phyloP scores from a whole-genome alignment of 2,888 invertebrate species.

The Dorcus parallelipipedus region DNA sequence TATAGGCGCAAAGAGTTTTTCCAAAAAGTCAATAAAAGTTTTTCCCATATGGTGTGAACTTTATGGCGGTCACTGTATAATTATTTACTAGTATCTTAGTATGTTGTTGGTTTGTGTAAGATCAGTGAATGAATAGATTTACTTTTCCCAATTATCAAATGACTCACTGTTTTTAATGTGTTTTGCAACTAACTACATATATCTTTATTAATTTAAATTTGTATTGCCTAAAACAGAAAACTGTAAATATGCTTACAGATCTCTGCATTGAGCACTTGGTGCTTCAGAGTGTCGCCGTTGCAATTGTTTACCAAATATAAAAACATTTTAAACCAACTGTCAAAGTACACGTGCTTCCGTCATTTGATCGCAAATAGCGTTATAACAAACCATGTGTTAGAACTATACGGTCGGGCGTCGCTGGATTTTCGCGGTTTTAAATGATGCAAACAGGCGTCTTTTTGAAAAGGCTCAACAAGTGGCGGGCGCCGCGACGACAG shows the following conservation, averaged over 20 bases:
- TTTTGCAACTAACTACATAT: too few species aligned
- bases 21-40: too few species aligned
- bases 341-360: constrained; percentile 18
- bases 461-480: constrained; percentile 39
- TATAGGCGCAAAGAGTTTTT: too few species aligned
- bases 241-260: neutral
- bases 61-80: too few species aligned
- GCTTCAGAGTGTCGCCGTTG: constrained; percentile 7
- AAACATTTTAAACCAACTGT: constrained; percentile 15
- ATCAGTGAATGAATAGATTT: too few species aligned
- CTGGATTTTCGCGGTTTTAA: constrained; percentile 1
- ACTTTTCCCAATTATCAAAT: too few species aligned
- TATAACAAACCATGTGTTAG: neutral
- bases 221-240: too few species aligned
- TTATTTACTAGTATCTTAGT: too few species aligned
- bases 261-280: neutral
- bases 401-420: neutral
- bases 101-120: too few species aligned
- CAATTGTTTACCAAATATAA: constrained; percentile 11
- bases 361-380: constrained; percentile 15
- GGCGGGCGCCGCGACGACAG: constrained; percentile 49
- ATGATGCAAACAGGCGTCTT: constrained; percentile 10
- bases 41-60: too few species aligned
- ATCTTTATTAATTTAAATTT: too few species aligned
- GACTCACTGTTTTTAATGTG: too few species aligned